A percentile compares a stretch with the other conserved stretches of the same genome.
phyloP scores from a whole-genome alignment of 2,113 vertebrate genomes.

The Nymphicus hollandicus region DNA sequence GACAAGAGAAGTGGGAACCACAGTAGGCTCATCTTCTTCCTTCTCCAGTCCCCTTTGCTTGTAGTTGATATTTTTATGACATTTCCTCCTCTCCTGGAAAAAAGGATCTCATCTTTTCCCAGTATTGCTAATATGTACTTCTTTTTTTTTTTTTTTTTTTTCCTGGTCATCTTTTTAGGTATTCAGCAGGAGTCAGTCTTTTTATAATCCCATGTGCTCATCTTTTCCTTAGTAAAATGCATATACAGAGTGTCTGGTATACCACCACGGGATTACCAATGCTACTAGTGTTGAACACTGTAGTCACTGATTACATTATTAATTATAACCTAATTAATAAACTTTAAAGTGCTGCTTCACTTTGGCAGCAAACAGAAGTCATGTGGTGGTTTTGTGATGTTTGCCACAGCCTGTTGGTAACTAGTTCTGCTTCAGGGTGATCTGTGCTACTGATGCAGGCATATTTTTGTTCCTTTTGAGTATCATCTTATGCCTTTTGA shows the following conservation, averaged over 20 bases:
- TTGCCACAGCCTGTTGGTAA: not conserved
- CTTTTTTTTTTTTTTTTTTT: not conserved
- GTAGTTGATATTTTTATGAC: not conserved
- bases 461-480: not conserved
- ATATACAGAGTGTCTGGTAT: not conserved
- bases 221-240: not conserved
- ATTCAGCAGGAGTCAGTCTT: not conserved
- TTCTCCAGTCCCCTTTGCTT: not conserved
- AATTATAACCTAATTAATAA: not conserved
- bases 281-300: not conserved
- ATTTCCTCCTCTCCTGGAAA: not conserved
- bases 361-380: not conserved
- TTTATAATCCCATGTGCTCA: not conserved
- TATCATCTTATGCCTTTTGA: not conserved
- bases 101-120: not conserved
- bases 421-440: not conserved
- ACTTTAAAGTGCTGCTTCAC: not conserved
- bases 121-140: not conserved
- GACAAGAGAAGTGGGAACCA: not conserved
- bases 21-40: not conserved
- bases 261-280: not conserved
- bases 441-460: not conserved
- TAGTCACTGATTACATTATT: not conserved
- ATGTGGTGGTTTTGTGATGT: not conserved
- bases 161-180: not conserved